phyloP scores from a whole-genome alignment of 37 sponge, comb jelly and placozoan genomes.

The Theonella swinhoei region DNA sequence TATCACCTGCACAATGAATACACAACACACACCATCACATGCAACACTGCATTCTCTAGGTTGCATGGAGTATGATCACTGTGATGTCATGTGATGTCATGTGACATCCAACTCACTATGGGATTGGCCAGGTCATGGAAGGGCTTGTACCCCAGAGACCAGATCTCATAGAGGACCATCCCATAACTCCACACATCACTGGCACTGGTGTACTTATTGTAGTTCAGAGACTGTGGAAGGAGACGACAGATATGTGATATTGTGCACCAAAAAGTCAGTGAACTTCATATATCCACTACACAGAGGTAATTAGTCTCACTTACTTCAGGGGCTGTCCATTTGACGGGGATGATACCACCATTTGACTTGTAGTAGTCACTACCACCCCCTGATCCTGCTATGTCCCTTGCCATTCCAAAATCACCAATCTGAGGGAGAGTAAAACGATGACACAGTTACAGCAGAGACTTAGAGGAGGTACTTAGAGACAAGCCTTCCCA shows the following conservation, averaged over 20 bases:
- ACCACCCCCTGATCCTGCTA: slow-evolving; percentile 27
- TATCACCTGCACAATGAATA: slow-evolving; percentile 31
- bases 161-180: slow-evolving; percentile 67
- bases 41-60: background rate
- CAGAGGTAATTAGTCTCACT: background rate
- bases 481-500: background rate
- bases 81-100: background rate
- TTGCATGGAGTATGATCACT: background rate
- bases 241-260: too few relatives aligned
- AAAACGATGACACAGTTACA: background rate
- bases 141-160: slow-evolving; percentile 63
- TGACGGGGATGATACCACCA: slow-evolving; percentile 70
- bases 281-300: background rate
- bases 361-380: slow-evolving; percentile 61
- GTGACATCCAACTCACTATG: slow-evolving; percentile 58
- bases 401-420: slow-evolving; percentile 74
- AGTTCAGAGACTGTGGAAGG: slow-evolving; percentile 51
- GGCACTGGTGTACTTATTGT: slow-evolving; percentile 59
- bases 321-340: slow-evolving; percentile 81
- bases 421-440: slow-evolving; percentile 67
- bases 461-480: background rate
- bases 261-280: too few relatives aligned
- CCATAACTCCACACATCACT: slow-evolving; percentile 80
- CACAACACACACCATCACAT: slow-evolving; percentile 6
- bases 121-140: slow-evolving; percentile 66